A percentile compares a stretch with the other conserved stretches of the same genome.
These are phyloP conservation scores for Sigmodon hispidus DNA, from an alignment of 2,113 vertebrate genomes.

Conservation along the genomic window DNA sequence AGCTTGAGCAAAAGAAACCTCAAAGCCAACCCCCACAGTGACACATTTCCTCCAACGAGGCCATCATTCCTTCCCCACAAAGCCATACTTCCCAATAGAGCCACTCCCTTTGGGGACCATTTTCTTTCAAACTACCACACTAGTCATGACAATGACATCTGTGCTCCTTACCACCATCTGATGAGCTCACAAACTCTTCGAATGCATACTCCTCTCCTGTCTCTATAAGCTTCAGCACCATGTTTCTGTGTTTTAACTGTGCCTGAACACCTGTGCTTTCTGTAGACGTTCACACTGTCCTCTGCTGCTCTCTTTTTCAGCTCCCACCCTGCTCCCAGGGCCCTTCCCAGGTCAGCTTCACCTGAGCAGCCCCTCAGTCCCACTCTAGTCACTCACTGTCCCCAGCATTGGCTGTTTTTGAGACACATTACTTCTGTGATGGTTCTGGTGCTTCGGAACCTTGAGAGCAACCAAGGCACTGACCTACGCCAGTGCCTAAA, in stretches of 20 bases:
- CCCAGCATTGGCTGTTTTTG: background rate
- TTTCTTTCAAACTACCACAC: too few species aligned
- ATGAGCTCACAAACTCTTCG: fast-evolving
- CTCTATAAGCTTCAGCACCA: background rate
- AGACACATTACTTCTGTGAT: background rate
- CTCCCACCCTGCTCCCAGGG: too few species aligned
- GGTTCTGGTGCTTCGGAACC: background rate
- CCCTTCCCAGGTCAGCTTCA: background rate
- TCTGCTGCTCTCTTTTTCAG: background rate
- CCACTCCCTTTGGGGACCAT: too few species aligned
- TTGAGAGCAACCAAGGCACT: background rate
- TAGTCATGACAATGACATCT: background rate
- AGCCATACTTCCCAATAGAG: too few species aligned
- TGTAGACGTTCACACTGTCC: fast-evolving
- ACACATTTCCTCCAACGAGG: too few species aligned
- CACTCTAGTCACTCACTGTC: background rate
- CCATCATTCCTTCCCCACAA: too few species aligned
- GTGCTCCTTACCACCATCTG: background rate
- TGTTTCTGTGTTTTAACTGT: background rate
- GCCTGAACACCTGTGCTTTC: background rate
- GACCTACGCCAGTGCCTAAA: background rate
- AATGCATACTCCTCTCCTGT: background rate
- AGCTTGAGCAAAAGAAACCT: too few species aligned
- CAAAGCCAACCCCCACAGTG: too few species aligned
- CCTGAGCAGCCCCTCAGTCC: background rate